Base-by-base conservation (phyloP, 2,797 vertebrate species). In the Takifugu ocellatus region DNA sequence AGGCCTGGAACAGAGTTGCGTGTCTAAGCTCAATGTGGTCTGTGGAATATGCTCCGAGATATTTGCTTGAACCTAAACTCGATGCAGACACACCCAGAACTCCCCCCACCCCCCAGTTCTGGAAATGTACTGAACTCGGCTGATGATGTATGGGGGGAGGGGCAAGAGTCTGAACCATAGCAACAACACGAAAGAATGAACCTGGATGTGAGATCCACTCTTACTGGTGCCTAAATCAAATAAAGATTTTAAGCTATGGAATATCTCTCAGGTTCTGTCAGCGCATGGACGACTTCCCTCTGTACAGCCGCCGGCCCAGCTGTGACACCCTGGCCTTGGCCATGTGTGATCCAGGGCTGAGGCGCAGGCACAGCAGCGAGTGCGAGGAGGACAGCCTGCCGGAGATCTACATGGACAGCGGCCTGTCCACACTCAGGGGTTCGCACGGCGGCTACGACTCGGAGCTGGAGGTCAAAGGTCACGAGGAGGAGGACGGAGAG, bases 321-420 rank as follows among this genome's bases (percentile, higher is more conserved):
- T 66, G 79, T 21, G 90, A 92, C 51, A 81, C 87, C 3, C 61
- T 91, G 74, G 91, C 91, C 4, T 78, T 99, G 89, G 95, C 96
- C 14, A 90, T 95, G 71, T 98, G 95, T 70, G 97, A 98, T 84
- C 96, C 97, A 0, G 92, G 95, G 89, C 90, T 93, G 77, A 92
- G 85, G 78, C 92, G 92, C 76, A 91, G 91, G 68, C 86, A 90
- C 87, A 95, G 92, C 82, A 90, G 79, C 6, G 95, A 91, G 78
- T 95, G 68, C 49, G 97, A 97, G 69, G 91, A 92, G 64, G 96
- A 97, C 86, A 97, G 94, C 60, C 88, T 97, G 56, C 90, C 94
- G 0, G 93, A 97, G 84, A 91, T 92, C 88, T 95, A 92, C 79
- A 84, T 94, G 59, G 96, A 98, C 90, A 99, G 96, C 6, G 95